Base-by-base conservation (phyloP, 2,888 invertebrate genomes). In the Pollenia labialis region DNA sequence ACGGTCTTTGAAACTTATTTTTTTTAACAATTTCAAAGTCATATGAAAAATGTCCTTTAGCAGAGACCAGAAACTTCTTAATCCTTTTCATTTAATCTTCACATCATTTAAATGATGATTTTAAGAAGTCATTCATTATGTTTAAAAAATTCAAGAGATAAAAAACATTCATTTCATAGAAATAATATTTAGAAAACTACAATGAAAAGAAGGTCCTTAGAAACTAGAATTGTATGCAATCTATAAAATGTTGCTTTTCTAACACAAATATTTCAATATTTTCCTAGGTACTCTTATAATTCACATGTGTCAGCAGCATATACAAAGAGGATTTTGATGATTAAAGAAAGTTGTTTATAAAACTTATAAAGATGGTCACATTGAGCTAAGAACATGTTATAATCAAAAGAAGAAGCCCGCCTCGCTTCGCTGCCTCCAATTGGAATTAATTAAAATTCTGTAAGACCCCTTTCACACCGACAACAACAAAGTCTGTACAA, bases 201-300 rank as follows among this genome's bases (percentile, higher is more conserved):
- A 1, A 32, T 32, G 32, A 32, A 32, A 16, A 64, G 46, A 64
- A 68, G 46, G 18, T 46, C 46, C 44, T 66, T 52, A 68, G 10
- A 50, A 69, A 14, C 14, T 9, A 6, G 10, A 60, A 32, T 60
- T 60, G 12, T 14, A 16, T 18, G 11, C 16, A 32, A 32, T 32
- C 32, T 32, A 32, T 32, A 32, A 32, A 32, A 32, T n/a, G 8
- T 16, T n/a, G 16, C 54, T 48, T 56, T 77, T 77, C 48, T 16
- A 77, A 58, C 32, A 58, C 48, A 48, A 77, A 77, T 64, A 32
- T 50, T 60, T 14, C 46, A 12, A 50, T 50, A 12, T 56, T 44
- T 4, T 32, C 1, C 1, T 9, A 69, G 50, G 56, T 50, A 12
- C 42, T 60, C 18, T 50, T 79, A 60, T 79, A 58, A 68, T 42